A percentile compares a stretch with the other conserved stretches of the same genome.
Conservation (phyloP, 1,140 invertebrate genomes). For the Drosophila erecta region DNA sequence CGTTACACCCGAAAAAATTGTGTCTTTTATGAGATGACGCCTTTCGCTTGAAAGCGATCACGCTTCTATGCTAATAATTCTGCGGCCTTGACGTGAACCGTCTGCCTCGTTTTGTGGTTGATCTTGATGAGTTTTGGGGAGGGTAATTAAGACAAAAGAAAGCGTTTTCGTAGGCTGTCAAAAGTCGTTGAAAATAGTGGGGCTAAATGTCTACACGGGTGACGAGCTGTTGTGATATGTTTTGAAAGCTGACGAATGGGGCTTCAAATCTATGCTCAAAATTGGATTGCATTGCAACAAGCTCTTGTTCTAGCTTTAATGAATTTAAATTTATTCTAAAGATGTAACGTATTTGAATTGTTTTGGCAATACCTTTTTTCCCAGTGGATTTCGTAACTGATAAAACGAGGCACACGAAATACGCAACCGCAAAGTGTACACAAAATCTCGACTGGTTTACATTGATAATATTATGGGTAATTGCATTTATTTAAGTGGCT, state of each 20-base stretch:
- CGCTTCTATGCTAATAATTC: conserved; percentile 59
- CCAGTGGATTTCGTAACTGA: conserved; percentile 44
- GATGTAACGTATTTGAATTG: too few species aligned
- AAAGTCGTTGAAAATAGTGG: conserved; percentile 26
- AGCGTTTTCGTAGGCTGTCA: conserved; percentile 38
- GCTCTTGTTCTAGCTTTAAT: too few species aligned
- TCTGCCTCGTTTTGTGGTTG: conserved; percentile 33
- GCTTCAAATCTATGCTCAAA: too few species aligned
- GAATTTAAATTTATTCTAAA: too few species aligned
- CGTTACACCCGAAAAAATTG: conserved; percentile 57
- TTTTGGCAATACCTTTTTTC: neutral
- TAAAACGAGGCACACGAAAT: conserved; percentile 42
- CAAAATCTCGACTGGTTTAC: conserved; percentile 53
- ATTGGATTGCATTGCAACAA: too few species aligned
- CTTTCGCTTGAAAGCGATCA: conserved; percentile 44
- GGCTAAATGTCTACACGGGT: conserved; percentile 2
- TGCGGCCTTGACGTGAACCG: conserved; percentile 70
- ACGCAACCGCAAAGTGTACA: conserved; percentile 50
- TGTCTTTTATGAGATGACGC: conserved; percentile 23
- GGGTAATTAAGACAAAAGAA: conserved; percentile 56
- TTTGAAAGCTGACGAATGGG: conserved; percentile 10
- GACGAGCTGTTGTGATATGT: conserved; percentile 1
- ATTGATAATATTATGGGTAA: conserved; percentile 63
- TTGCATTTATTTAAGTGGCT: conserved; percentile 22
- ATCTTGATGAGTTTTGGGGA: conserved; percentile 47